Conservation (phyloP, 2,797 vertebrate species). For the Xenops minutus region DNA sequence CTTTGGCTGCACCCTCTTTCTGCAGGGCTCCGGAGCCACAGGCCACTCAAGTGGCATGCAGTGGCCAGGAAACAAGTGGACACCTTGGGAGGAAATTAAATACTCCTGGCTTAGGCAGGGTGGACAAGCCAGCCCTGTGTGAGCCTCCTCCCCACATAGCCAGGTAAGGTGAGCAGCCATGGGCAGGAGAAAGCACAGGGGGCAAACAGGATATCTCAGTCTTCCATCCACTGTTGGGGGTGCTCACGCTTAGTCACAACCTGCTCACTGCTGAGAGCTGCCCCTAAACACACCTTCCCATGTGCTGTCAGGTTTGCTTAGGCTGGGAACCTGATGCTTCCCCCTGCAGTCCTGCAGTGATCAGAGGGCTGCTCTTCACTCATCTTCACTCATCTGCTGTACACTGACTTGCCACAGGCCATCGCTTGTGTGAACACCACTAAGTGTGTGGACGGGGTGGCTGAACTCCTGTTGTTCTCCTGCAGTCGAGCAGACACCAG, state of each 20-base stretch:
- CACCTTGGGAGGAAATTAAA: background rate
- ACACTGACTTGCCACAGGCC: background rate
- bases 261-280: background rate
- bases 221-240: rapidly evolving
- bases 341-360: rapidly evolving
- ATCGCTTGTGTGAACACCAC: rapidly evolving
- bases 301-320: background rate
- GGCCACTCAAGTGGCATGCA: rapidly evolving
- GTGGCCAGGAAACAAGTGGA: background rate
- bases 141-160: background rate
- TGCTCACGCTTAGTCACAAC: background rate
- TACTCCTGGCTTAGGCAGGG: rapidly evolving
- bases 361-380: background rate
- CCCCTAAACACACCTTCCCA: rapidly evolving
- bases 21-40: rapidly evolving
- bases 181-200: background rate
- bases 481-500: background rate
- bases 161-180: background rate
- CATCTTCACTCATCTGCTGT: rapidly evolving
- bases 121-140: rapidly evolving
- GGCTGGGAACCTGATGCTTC: background rate
- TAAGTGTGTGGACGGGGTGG: background rate
- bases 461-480: background rate
- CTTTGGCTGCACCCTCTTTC: background rate
- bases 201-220: background rate